Percentiles rank a stretch among this genome's conserved stretches.
Conservation (phyloP, 1,140 invertebrate species). For the Chionoecetes opilio region DNA sequence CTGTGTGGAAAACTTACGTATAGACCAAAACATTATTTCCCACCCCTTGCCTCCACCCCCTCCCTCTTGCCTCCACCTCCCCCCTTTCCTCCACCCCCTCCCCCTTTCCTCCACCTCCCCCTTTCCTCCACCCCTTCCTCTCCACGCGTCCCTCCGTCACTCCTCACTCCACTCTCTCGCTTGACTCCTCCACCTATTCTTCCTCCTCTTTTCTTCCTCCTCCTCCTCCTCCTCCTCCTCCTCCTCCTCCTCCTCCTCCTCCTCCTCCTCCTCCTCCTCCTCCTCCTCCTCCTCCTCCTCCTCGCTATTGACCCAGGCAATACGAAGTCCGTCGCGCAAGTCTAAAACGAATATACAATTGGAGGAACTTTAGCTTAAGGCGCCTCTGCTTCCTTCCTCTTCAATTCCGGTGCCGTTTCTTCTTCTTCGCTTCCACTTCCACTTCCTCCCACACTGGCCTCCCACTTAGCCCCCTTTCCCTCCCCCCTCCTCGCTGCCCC, state of each 20-base stretch:
- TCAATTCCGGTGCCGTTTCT: neutral
- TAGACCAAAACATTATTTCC: neutral
- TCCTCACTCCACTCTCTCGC: no score
- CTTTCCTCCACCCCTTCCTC: no score
- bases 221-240: neutral
- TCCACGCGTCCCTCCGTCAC: neutral
- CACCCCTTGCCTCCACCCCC: neutral
- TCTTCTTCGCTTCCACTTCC: neutral
- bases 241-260: neutral
- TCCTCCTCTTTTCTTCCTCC: neutral
- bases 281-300: neutral
- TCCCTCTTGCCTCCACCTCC: neutral
- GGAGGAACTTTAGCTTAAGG: neutral
- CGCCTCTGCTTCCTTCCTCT: neutral
- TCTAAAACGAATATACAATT: neutral
- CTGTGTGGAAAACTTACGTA: neutral
- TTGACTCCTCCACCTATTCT: no score
- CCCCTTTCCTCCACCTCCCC: neutral
- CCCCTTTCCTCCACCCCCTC: neutral
- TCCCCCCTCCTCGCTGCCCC: neutral
- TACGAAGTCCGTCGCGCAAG: neutral
- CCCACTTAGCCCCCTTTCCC: neutral
- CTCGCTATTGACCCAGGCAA: neutral
- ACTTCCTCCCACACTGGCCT: neutral
- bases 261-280: neutral